Conservation (phyloP, 2,113 vertebrate species). For the Merops nubicus region DNA sequence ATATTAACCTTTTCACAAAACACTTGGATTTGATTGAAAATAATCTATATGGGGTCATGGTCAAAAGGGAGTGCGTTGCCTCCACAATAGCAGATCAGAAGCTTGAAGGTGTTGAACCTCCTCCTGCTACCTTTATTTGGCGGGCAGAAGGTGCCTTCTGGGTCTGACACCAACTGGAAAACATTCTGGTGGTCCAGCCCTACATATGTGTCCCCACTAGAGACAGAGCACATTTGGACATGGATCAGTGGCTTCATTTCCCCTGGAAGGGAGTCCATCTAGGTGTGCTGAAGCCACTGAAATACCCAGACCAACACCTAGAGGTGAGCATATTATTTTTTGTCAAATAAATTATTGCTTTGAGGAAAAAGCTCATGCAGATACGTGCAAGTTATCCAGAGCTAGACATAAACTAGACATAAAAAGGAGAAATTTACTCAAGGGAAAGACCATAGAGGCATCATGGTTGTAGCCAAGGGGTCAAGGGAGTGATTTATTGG, state of each 20-base stretch:
- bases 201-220: background rate
- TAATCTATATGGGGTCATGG: background rate
- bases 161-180: background rate
- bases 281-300: background rate
- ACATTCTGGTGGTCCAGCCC: background rate
- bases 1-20: background rate
- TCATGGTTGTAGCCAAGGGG: background rate
- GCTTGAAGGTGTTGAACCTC: background rate
- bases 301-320: background rate
- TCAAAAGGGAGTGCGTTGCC: background rate
- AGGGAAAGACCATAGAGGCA: background rate
- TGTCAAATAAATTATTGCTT: background rate
- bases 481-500: background rate
- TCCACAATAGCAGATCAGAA: background rate
- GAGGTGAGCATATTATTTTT: background rate
- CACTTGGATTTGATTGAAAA: background rate
- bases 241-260: background rate
- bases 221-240: background rate
- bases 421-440: background rate
- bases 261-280: rapidly evolving
- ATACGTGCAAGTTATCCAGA: background rate
- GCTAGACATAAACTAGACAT: background rate
- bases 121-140: background rate
- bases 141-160: background rate
- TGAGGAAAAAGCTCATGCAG: background rate